Base-by-base conservation (phyloP, 2,888 invertebrate species). In the Zootermopsis nevadensis region DNA sequence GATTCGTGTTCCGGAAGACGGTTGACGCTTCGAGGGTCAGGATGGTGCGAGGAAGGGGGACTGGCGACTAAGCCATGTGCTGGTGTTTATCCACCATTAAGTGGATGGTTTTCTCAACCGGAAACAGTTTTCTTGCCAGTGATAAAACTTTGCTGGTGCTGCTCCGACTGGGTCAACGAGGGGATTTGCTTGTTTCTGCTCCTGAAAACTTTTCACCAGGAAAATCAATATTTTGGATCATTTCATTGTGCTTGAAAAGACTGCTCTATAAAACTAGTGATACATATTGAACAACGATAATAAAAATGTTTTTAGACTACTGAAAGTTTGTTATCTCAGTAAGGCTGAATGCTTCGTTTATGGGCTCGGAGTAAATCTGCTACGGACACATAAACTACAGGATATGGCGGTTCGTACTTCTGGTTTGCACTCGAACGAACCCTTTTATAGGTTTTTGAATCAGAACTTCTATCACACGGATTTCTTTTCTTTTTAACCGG, bases 41-140 rank as follows among this genome's bases (percentile, higher is more conserved):
- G 74, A 12, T 2, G 12, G 22, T 1, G 74, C 0, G 74, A n/a
- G n/a, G n/a, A 4, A n/a, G 72, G 74, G 33, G 1, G 74, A 42
- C 79, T 60, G n/a, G n/a, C 38, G 27, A 0, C 79, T 33, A n/a
- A 33, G 60, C 38, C 38, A 35, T 35, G 24, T 79, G 79, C 79
- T 35, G 55, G 35, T 79, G 79, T 66, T 79, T 79, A 66, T 66
- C 27, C 60, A 60, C 66, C 79, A 79, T 66, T 79, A 79, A 79
- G 35, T 66, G 79, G 55, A 24, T 79, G 79, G 60, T 79, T 79
- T 60, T 66, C 60, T 79, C 79, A 66, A 66, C 79, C 79, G 79
- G 60, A 66, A 79, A 79, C 30, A 55, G 55, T 79, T 79, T 79
- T 66, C 79, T 60, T 33, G 55, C 66, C n/a, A 60, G 79, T 27